phyloP scores from a whole-genome alignment of 2,113 vertebrate species.

The Gasterosteus nipponicus region DNA sequence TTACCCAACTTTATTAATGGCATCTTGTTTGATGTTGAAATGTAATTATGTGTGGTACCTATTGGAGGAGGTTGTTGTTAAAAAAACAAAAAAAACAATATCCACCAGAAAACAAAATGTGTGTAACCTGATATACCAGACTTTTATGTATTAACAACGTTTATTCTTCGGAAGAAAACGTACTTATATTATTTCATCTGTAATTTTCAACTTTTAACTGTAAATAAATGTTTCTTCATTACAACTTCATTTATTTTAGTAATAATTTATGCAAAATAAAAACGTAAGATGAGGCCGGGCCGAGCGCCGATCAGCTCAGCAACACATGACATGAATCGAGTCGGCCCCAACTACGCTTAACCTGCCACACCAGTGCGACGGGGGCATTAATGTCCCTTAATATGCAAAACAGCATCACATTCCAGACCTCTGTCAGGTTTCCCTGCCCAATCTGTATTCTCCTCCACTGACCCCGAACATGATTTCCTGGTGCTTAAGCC shows the following conservation, averaged over 20 bases:
- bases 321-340: neutral
- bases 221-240: conserved; percentile 1
- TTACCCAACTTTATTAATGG: conserved; percentile 32
- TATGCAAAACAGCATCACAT: conserved; percentile 65
- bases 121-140: neutral
- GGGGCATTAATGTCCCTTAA: conserved; percentile 25
- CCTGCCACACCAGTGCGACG: conserved; percentile 41
- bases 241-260: neutral
- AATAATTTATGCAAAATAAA: neutral
- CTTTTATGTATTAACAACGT: neutral
- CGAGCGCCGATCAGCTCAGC: neutral
- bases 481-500: conserved; percentile 77
- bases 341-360: conserved; percentile 3
- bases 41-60: conserved; percentile 25
- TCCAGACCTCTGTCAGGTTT: conserved; percentile 58
- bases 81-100: conserved; percentile 4
- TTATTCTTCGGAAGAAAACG: neutral
- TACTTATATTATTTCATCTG: neutral
- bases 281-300: neutral
- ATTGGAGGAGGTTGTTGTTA: conserved; percentile 5
- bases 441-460: conserved; percentile 55
- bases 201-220: neutral
- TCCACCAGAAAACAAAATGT: conserved; percentile 10
- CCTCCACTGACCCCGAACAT: conserved; percentile 69
- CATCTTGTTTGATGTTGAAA: conserved; percentile 64